These are phyloP conservation scores for Varanus salvator DNA, from an alignment of 2,113 vertebrate species.

Conservation along the genomic window DNA sequence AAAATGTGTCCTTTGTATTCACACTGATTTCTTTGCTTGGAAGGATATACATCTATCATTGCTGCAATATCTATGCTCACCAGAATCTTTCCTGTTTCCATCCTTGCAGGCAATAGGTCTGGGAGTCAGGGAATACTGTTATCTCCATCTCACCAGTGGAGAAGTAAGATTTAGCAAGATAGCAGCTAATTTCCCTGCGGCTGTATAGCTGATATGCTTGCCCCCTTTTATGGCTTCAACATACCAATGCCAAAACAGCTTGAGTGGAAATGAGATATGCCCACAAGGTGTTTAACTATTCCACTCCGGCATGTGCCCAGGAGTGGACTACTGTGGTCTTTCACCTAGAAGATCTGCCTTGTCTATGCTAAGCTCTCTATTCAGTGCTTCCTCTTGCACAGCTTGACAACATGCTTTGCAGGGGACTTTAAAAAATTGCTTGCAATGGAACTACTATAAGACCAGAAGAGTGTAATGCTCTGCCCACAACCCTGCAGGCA, in stretches of 20 bases:
- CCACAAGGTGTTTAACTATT: neutral
- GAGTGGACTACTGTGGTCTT: neutral
- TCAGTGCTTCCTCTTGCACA: neutral
- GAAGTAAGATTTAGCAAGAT: constrained; percentile 23
- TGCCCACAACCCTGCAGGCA: neutral
- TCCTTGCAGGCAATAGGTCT: constrained; percentile 24
- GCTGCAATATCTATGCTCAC: constrained; percentile 26
- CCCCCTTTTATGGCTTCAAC: constrained; percentile 8
- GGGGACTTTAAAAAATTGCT: neutral
- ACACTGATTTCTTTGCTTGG: neutral
- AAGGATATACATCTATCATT: constrained; percentile 5
- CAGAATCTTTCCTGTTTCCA: constrained; percentile 6
- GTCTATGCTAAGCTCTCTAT: neutral
- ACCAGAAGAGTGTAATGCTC: neutral
- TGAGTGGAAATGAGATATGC: neutral
- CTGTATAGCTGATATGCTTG: neutral
- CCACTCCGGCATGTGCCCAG: neutral
- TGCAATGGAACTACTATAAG: neutral
- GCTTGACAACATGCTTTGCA: neutral
- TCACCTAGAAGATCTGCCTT: neutral
- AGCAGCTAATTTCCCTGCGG: constrained; percentile 17
- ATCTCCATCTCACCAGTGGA: constrained; percentile 18
- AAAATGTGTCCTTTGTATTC: neutral
- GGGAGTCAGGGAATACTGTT: constrained; percentile 13
- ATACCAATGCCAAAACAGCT: neutral